A percentile compares a stretch with the other conserved stretches of the same genome.
These are phyloP conservation scores for Phyllopteryx taeniolatus DNA, from an alignment of 2,113 vertebrate species.

Conservation along the genomic window DNA sequence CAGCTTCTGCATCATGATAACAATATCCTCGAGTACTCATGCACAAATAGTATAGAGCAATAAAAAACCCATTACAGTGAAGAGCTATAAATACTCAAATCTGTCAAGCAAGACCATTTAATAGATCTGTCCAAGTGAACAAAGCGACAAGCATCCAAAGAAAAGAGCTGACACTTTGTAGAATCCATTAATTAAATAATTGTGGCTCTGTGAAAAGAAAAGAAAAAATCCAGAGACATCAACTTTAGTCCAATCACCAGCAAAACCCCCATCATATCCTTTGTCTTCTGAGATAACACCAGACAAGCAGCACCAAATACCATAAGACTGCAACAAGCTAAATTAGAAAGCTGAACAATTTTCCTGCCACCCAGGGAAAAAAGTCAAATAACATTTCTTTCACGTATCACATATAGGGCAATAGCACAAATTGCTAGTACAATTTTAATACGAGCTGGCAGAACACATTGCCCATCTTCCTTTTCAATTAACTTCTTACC, in stretches of 20 bases:
- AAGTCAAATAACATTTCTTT: neutral
- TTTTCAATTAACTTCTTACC: neutral
- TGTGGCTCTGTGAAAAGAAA: neutral
- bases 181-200: slow-evolving; percentile 10
- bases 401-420: neutral
- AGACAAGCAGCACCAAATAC: neutral
- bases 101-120: slow-evolving; percentile 15
- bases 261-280: neutral
- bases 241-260: slow-evolving; percentile 1
- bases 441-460: neutral
- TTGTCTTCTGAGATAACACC: neutral
- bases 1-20: slow-evolving; percentile 15
- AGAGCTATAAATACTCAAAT: slow-evolving; percentile 26
- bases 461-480: neutral
- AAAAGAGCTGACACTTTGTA: slow-evolving; percentile 3
- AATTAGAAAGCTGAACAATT: neutral
- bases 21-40: slow-evolving; percentile 4
- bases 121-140: slow-evolving; percentile 13
- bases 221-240: slow-evolving; percentile 5
- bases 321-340: neutral
- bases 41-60: slow-evolving; percentile 7
- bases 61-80: slow-evolving; percentile 11
- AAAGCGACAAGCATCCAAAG: slow-evolving; percentile 15
- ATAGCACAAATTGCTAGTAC: neutral
- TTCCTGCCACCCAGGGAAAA: neutral